phyloP scores from a whole-genome alignment of 2,113 vertebrate species.

The Peromyscus polionotus region DNA sequence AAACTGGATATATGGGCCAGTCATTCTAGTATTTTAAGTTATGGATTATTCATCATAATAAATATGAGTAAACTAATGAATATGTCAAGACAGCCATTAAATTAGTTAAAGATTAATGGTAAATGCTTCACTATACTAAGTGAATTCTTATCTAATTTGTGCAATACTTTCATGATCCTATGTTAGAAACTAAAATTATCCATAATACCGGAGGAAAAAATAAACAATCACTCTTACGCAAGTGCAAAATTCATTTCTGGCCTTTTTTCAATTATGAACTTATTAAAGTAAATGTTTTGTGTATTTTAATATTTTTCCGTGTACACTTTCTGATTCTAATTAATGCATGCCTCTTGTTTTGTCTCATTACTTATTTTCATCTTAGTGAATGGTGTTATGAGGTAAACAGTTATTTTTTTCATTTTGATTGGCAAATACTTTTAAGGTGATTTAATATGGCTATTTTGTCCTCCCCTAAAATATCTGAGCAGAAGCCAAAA shows the following conservation, averaged over 20 bases:
- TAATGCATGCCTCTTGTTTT: neutral
- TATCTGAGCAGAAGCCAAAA: neutral
- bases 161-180: neutral
- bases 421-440: conserved; percentile 9
- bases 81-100: neutral
- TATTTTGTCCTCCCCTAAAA: neutral
- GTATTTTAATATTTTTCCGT: neutral
- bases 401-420: neutral
- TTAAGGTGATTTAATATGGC: neutral
- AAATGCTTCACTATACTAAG: neutral
- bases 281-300: neutral
- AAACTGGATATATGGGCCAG: neutral
- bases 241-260: neutral
- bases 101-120: conserved; percentile 35
- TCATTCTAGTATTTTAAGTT: neutral
- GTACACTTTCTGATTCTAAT: neutral
- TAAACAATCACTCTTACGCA: neutral
- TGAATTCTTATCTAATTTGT: conserved; percentile 48
- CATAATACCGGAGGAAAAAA: neutral
- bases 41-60: neutral
- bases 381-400: neutral
- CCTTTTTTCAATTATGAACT: neutral
- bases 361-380: neutral
- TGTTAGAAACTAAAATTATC: neutral
- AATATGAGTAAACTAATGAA: neutral